Evolutionary conservation across 2,797 vertebrate genomes (phyloP), one percentile per base, ranked within the genome.

Genomic region (Cichlasoma orientale): DNA sequence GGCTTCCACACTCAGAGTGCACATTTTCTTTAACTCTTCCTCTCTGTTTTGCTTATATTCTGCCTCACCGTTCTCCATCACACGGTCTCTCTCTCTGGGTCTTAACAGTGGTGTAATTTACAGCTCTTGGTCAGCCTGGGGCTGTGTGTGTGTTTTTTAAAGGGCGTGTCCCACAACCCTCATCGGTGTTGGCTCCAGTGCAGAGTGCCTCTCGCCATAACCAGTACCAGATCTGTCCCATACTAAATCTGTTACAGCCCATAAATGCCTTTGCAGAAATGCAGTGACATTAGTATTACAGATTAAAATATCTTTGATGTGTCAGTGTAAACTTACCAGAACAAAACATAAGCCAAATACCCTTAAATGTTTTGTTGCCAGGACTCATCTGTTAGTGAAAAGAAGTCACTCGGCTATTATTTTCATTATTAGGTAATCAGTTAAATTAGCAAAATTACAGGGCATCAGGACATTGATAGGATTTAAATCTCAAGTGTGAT

Each of bases 51-150:
- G 74, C 77, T 85, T 73, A 71, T 86, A 84, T 68, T 78, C 23
- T 74, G 56, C 47, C 36, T 58, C 63, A 2, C 50, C 10, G 3
- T 33, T 72, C 59, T 77, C 72, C 61, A 71, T 82, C 79, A 66
- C 74, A 29, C 44, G 29, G 63, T 79, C 55, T 18, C 50, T 52
- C 68, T 54, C n/a, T 74, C 75, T 82, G 44, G 74, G 85, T 90
- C 78, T 84, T 88, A 88, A 90, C 85, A 82, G 84, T 27, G 21
- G 80, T 81, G 83, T 90, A 87, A 88, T 91, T 90, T 91, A 90
- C 90, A 88, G 83, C 85, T 89, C 74, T 90, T 79, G 82, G 85
- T 92, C 88, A 86, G 86, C 83, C 83, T 1, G 10, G 71, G 74
- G 79, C 61, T 82, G 1, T 73, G 57, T 79, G 75, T 79, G 29